Evolutionary conservation across 2,797 vertebrate genomes (phyloP), one percentile per base, ranked within the genome.

Genomic region (Intellagama lesueurii): DNA sequence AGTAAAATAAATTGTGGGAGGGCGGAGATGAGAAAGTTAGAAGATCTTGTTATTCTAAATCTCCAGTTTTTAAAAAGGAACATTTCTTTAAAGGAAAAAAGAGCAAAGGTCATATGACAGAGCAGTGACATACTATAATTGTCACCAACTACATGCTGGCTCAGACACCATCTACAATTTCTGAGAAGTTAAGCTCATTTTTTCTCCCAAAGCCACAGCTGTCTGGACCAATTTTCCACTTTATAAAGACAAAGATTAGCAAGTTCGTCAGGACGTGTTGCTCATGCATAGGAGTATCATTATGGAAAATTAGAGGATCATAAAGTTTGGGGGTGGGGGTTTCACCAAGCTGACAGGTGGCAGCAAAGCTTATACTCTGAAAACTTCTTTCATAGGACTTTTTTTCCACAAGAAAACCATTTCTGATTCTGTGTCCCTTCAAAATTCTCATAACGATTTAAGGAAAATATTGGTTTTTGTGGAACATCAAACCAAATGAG

Each of bases 171-270:
- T 92, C 94, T 94, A 94, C 96, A 96, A 96, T 97, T 96, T 96
- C 84, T 83, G 52, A 96, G 94, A 96, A 96, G 91, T 94, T 90
- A 96, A 94, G 92, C 95, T 95, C 91, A 93, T 96, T 94, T 92
- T 92, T 93, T 91, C 88, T 87, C 94, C 95, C 93, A 95, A 93
- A 96, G 95, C 93, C 88, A 93, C 93, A 88, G 90, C 88, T 91
- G 96, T 96, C 92, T 88, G 95, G 92, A 94, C 96, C 96, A 89
- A 96, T 97, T 97, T 94, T 90, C 80, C 84, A 24, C 26, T 81
- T 93, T 80, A 84, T 83, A 5, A 85, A 70, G 52, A 82, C 87
- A 35, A 4, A 92, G 80, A 90, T 68, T 76, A 86, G 76, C 83
- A 91, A 88, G 79, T 87, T 90, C 70, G 30, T 88, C 90, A 90